Conservation (phyloP, 1,140 invertebrate species). For the Stegodyphus mimosarum region DNA sequence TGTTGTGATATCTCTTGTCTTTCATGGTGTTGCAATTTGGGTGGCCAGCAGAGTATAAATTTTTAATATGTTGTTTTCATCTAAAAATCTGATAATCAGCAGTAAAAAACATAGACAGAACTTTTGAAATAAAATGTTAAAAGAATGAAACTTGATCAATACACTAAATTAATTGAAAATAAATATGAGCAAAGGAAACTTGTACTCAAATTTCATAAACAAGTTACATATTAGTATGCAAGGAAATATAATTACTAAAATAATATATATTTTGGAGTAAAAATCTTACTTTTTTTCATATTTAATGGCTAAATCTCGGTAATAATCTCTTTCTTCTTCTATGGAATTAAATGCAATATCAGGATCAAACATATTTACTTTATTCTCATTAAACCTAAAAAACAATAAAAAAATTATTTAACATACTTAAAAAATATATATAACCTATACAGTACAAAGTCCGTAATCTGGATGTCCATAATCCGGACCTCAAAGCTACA, state of each 20-base stretch:
- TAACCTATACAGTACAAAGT: not conserved
- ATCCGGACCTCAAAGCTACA: too few species aligned
- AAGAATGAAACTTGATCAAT: too few species aligned
- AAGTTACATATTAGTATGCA: not conserved
- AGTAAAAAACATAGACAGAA: too few species aligned
- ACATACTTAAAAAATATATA: not conserved
- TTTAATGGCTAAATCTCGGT: constrained; percentile 31
- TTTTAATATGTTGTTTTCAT: too few species aligned
- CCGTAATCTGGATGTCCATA: too few species aligned
- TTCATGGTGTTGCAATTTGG: too few species aligned
- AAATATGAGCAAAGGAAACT: too few species aligned
- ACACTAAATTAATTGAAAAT: too few species aligned
- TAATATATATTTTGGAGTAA: not conserved
- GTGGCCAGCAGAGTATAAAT: too few species aligned
- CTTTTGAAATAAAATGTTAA: too few species aligned
- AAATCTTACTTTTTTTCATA: constrained; percentile 42
- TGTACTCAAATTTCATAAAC: not conserved
- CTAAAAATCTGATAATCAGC: too few species aligned
- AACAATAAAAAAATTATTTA: not conserved
- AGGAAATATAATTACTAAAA: not conserved
- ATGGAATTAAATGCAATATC: constrained; percentile 16
- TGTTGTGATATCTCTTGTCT: too few species aligned
- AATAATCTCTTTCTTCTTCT: constrained; percentile 57
- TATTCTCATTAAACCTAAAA: not conserved
- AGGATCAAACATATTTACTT: constrained; percentile 29